A percentile compares a stretch with the other conserved stretches of the same genome.
phyloP scores from a whole-genome alignment of 2,797 vertebrate species.

The Anguilla anguilla region DNA sequence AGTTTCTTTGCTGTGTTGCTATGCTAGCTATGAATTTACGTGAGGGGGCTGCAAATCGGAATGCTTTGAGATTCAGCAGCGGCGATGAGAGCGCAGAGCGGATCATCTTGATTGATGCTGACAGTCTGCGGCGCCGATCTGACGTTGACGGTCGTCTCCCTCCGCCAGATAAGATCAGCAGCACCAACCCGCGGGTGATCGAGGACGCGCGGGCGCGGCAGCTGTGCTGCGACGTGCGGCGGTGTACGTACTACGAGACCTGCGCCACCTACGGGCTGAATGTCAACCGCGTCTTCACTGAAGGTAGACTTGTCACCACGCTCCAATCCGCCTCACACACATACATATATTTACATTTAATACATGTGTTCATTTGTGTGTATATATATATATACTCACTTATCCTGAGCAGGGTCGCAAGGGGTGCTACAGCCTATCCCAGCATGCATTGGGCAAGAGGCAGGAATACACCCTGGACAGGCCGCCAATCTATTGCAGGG shows the following conservation, averaged over 20 bases:
- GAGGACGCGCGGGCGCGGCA: conserved; percentile 86
- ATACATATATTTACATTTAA: background rate
- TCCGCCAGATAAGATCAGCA: conserved; percentile 87
- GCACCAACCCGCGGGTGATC: conserved; percentile 85
- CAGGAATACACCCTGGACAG: too few relatives aligned
- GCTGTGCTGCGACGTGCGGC: conserved; percentile 79
- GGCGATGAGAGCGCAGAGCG: background rate
- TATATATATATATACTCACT: too few relatives aligned
- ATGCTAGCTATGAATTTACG: background rate
- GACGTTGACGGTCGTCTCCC: background rate
- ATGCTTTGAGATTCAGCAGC: background rate
- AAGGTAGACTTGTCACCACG: conserved; percentile 69
- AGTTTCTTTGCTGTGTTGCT: background rate
- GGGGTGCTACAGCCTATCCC: too few relatives aligned
- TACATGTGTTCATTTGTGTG: background rate
- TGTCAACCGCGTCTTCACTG: conserved; percentile 91
- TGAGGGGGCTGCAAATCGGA: background rate
- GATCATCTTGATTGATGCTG: background rate
- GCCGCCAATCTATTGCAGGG: too few relatives aligned
- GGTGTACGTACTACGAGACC: conserved; percentile 93
- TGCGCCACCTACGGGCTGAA: conserved; percentile 97
- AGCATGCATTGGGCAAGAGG: too few relatives aligned
- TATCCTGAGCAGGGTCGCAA: too few relatives aligned
- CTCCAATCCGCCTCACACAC: background rate
- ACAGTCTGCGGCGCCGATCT: background rate